Conservation (phyloP, 2,797 vertebrate species). For the Sebastes trivittatus region DNA sequence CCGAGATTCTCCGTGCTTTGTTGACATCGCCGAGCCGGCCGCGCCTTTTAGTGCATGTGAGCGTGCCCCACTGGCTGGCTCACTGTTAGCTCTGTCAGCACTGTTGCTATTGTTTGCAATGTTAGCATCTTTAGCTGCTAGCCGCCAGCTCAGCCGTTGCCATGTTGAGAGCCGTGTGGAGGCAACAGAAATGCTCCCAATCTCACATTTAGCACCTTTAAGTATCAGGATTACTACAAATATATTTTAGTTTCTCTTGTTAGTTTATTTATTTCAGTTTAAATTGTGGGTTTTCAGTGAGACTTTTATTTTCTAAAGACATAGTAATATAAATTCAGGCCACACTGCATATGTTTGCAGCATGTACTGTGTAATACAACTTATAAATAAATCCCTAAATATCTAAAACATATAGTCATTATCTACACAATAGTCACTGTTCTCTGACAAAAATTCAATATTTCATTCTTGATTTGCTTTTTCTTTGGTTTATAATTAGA, state of each 20-base stretch:
- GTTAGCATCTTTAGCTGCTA: too few relatives aligned
- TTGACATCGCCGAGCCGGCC: too few relatives aligned
- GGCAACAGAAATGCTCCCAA: too few relatives aligned
- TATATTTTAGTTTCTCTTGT: background rate
- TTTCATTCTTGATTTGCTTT: background rate
- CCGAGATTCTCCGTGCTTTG: too few relatives aligned
- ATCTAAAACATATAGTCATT: background rate
- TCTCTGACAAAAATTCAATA: background rate
- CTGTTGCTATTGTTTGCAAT: too few relatives aligned
- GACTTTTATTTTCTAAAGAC: background rate
- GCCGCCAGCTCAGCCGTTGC: too few relatives aligned
- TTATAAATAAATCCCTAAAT: background rate
- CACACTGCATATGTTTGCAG: background rate
- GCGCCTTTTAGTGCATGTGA: too few relatives aligned
- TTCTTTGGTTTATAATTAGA: background rate
- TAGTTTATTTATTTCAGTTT: background rate
- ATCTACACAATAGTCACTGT: background rate
- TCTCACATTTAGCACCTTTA: too few relatives aligned
- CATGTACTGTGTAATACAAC: background rate
- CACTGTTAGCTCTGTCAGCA: too few relatives aligned
- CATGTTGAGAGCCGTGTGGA: too few relatives aligned
- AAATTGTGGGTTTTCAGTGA: background rate
- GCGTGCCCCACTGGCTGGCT: too few relatives aligned
- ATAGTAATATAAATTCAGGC: background rate
- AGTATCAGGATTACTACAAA: background rate